A percentile compares a stretch with the other conserved stretches of the same genome.
phyloP scores from a whole-genome alignment of 2,797 vertebrate species.

The Scolopax bukidnonensis region DNA sequence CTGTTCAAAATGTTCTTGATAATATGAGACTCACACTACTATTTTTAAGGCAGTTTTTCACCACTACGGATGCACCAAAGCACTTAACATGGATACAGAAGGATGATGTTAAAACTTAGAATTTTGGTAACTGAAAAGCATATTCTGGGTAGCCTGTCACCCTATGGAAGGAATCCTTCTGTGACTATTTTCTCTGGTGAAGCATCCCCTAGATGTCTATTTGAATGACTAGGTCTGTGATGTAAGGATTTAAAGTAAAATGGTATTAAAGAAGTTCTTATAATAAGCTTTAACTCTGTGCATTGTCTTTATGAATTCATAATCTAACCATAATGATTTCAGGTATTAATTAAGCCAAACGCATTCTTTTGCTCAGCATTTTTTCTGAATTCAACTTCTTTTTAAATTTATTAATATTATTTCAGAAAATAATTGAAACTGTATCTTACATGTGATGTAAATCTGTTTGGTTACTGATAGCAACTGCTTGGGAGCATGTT shows the following conservation, averaged over 20 bases:
- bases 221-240: rapidly evolving
- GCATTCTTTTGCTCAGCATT: background rate
- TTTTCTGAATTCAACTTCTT: background rate
- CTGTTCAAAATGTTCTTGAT: background rate
- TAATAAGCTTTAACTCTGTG: background rate
- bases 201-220: background rate
- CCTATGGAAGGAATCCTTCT: background rate
- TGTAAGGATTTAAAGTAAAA: background rate
- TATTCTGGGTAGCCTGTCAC: background rate
- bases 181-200: background rate
- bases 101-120: background rate
- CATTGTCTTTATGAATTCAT: background rate
- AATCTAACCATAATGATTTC: background rate
- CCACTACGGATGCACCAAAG: background rate
- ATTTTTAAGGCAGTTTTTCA: background rate
- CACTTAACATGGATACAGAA: background rate
- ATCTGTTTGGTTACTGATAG: background rate
- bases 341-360: background rate
- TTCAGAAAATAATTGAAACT: background rate
- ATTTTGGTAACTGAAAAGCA: background rate
- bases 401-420: background rate
- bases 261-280: background rate
- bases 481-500: background rate
- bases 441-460: background rate
- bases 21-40: background rate